Evolutionary conservation across 1,140 invertebrate species (phyloP).

Genomic region (Yoshiicerus persimilis): DNA sequence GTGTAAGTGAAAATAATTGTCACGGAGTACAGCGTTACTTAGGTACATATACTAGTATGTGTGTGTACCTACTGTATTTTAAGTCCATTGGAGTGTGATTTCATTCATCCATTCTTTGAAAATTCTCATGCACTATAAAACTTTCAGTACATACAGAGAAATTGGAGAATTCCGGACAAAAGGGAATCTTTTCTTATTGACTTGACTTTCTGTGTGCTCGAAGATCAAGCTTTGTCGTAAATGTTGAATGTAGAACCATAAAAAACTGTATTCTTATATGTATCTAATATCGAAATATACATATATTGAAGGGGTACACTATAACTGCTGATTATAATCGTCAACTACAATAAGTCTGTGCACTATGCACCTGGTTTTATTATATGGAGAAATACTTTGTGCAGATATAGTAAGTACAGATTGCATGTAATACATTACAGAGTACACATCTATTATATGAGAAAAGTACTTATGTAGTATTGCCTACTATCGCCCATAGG

Average conservation of each 20-base stretch:
- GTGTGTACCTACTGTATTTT: neutral
- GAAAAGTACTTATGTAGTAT: neutral
- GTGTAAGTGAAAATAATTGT: too few species aligned
- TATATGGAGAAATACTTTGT: too few species aligned
- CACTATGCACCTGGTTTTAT: too few species aligned
- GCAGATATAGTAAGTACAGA: too few species aligned
- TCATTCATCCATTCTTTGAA: neutral
- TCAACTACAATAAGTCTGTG: too few species aligned
- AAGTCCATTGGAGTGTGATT: neutral
- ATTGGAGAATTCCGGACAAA: neutral
- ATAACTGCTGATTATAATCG: too few species aligned
- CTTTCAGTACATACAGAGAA: neutral
- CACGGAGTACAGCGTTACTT: too few species aligned
- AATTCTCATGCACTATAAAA: neutral
- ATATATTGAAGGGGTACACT: too few species aligned
- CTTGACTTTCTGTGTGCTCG: neutral
- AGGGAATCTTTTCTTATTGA: neutral
- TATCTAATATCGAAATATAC: neutral
- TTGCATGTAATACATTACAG: too few species aligned
- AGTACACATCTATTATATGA: too few species aligned
- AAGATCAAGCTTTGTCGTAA: neutral
- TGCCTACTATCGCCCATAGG: too few species aligned
- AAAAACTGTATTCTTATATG: neutral
- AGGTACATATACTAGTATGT: neutral
- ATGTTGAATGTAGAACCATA: neutral